Percentiles rank a stretch among this genome's conserved stretches.
phyloP scores from a whole-genome alignment of 2,888 invertebrate genomes.

The Lasioglossum pauxillum region DNA sequence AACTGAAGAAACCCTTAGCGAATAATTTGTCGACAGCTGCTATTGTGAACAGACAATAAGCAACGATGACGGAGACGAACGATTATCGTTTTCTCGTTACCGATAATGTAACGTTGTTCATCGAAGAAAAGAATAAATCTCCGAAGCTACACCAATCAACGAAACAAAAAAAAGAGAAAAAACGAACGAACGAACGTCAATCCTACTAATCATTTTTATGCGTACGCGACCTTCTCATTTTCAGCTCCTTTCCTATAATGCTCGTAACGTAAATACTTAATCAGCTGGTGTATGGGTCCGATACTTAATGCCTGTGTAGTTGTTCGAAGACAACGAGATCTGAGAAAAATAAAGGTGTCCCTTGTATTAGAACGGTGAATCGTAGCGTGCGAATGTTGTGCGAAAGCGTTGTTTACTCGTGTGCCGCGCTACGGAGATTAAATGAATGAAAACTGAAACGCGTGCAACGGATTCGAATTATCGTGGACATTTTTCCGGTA shows the following conservation, averaged over 20 bases:
- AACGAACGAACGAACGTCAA: background rate
- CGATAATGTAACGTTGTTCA: slow-evolving; percentile 15
- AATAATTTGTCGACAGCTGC: slow-evolving; percentile 79
- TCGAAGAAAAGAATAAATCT: slow-evolving; percentile 21
- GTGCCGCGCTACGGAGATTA: background rate
- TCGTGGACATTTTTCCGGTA: slow-evolving; percentile 1
- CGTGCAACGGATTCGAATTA: slow-evolving; percentile 24
- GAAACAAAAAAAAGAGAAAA: background rate
- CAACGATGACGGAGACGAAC: slow-evolving; percentile 66
- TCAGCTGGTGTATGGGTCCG: slow-evolving; percentile 84
- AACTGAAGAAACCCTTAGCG: slow-evolving; percentile 25
- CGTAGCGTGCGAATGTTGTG: background rate
- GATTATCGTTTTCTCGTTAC: slow-evolving; percentile 32
- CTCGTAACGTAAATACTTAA: slow-evolving; percentile 70
- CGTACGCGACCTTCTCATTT: slow-evolving; percentile 19
- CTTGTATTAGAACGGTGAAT: slow-evolving; percentile 28
- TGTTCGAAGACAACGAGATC: slow-evolving; percentile 45
- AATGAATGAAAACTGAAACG: background rate
- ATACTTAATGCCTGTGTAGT: slow-evolving; percentile 76
- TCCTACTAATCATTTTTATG: background rate
- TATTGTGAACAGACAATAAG: slow-evolving; percentile 84
- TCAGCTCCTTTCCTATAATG: background rate
- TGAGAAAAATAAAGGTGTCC: slow-evolving; percentile 26
- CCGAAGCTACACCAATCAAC: slow-evolving; percentile 3
- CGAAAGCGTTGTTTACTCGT: background rate